Base-by-base conservation (phyloP, 2,888 invertebrate species). In the Gonocerus acuteangulatus region DNA sequence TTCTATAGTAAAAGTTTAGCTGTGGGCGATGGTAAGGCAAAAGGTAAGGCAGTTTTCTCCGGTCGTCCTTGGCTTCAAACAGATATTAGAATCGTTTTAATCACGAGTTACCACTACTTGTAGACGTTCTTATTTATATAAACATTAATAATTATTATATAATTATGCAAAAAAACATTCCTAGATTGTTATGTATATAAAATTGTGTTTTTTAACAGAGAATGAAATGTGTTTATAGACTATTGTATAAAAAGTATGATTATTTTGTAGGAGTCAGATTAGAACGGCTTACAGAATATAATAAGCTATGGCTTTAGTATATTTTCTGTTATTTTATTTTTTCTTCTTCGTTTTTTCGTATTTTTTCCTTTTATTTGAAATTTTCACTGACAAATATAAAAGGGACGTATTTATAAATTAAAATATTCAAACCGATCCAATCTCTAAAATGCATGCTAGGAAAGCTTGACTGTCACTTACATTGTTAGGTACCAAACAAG, bases 151-250 rank as follows among this genome's bases (percentile, higher is more conserved):
- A 65, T 67, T 65, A 67, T 66, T 63, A 66, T 65, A 64, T 65
- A 65, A 67, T 65, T 65, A 65, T 61, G 64, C 65, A 65, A 64
- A 61, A n/a, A n/a, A 67, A 67, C 67, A 67, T 67, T 67, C 67
- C 67, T 67, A 67, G 66, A 67, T 67, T 66, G 66, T 67, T 67
- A 67, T 67, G 67, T 67, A 67, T 49, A 67, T 66, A 66, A 62
- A 63, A 67, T 66, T 67, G 65, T 67, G 64, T 66, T 66, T 67
- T 67, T 66, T 67, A 66, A 66, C 64, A 64, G 59, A 61, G 64
- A n/a, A n/a, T n/a, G 63, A 58, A 64, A 62, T 67, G 66, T 66
- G 67, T 66, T 66, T 66, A 64, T 67, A 66, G 65, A 63, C 62
- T 67, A 67, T 62, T 66, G 65, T 66, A 66, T 61, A 62, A 64